Conservation (phyloP, 2,113 vertebrate genomes). For the Ammodytes marinus region DNA sequence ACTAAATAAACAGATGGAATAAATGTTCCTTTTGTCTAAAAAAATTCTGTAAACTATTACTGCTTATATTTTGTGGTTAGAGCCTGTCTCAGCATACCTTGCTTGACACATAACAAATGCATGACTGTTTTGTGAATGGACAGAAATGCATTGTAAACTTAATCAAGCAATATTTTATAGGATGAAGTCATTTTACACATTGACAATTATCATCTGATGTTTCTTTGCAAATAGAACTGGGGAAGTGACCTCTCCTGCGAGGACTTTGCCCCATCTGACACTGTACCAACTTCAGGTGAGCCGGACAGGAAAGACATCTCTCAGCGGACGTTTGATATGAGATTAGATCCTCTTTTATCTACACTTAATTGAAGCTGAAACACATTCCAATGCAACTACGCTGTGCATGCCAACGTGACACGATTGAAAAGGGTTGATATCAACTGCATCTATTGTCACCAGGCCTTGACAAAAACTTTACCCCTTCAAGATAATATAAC, state of each 20-base stretch:
- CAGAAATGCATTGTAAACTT: too few relatives aligned
- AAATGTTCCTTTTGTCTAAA: too few relatives aligned
- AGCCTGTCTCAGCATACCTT: too few relatives aligned
- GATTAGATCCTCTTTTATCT: neutral
- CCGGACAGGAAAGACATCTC: neutral
- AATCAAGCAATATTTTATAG: neutral
- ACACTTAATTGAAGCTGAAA: neutral
- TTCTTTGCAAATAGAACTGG: slow-evolving; percentile 86
- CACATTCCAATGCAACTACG: neutral
- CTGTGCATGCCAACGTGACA: neutral
- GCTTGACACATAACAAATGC: too few relatives aligned
- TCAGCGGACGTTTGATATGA: neutral
- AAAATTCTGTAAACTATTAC: too few relatives aligned
- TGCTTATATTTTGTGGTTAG: too few relatives aligned
- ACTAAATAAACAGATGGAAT: too few relatives aligned
- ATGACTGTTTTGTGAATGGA: too few relatives aligned
- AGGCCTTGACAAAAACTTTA: neutral
- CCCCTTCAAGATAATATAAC: neutral
- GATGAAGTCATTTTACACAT: neutral
- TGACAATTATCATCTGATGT: neutral
- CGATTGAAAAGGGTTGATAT: neutral
- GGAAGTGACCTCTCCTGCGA: slow-evolving; percentile 89
- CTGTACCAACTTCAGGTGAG: slow-evolving; percentile 89
- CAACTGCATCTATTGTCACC: neutral
- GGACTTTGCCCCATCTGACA: slow-evolving; percentile 74